Percentiles rank a stretch among this genome's conserved stretches.
These are phyloP conservation scores for Operophtera brumata DNA, from an alignment of 2,888 invertebrate species.

Conservation along the genomic window DNA sequence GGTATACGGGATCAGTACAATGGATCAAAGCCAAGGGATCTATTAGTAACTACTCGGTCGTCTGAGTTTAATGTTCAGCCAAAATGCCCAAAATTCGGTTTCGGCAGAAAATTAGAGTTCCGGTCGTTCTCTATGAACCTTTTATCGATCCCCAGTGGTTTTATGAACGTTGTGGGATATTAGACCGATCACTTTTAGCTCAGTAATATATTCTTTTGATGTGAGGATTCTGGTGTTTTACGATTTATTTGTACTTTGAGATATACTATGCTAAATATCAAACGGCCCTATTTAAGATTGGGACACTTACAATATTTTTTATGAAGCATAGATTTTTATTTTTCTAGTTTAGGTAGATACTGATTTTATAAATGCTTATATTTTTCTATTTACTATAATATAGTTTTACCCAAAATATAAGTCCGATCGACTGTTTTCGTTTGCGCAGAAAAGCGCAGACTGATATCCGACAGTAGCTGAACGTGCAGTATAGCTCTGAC, in stretches of 20 bases:
- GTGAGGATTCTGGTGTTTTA: constrained; percentile 15
- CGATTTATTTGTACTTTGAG: constrained; percentile 6
- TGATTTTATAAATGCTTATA: no score
- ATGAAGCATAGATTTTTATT: background rate
- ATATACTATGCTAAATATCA: background rate
- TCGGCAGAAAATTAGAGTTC: background rate
- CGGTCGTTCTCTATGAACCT: background rate
- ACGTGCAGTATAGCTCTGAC: no score
- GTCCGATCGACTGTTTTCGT: no score
- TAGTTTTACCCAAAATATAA: no score
- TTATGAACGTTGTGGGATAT: constrained; percentile 17
- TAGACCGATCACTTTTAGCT: constrained; percentile 18
- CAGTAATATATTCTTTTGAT: constrained; percentile 19
- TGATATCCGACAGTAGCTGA: no score
- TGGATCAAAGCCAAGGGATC: no score
- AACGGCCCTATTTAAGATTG: background rate
- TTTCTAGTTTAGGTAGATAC: background rate
- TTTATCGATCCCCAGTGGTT: constrained; percentile 16
- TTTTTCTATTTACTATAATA: no score
- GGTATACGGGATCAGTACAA: no score
- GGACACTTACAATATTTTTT: background rate
- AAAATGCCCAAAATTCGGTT: no score
- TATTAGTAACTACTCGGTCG: no score
- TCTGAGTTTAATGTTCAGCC: no score
- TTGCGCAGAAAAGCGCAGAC: no score